A percentile compares a stretch with the other conserved stretches of the same genome.
Evolutionary conservation across 2,113 vertebrate genomes (phyloP).

Genomic region (Macroglossus sobrinus): DNA sequence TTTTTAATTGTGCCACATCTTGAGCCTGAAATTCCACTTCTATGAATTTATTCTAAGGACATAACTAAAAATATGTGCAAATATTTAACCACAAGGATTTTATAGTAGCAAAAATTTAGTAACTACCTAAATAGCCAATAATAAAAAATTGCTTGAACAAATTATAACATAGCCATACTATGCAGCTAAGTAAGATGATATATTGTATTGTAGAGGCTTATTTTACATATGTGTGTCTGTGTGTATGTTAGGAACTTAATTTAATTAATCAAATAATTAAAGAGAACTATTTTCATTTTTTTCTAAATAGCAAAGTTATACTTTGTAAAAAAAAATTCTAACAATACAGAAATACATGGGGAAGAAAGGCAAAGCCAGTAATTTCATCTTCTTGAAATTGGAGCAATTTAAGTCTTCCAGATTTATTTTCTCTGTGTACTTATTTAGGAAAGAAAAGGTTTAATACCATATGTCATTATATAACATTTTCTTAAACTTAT

Average conservation of each 20-base stretch:
- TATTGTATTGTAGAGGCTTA: neutral
- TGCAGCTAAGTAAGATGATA: neutral
- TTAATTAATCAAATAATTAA: neutral
- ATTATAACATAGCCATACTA: neutral
- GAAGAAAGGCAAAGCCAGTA: neutral
- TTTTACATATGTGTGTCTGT: neutral
- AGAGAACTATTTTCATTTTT: slow-evolving; percentile 5
- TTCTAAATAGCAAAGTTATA: neutral
- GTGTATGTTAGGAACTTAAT: neutral
- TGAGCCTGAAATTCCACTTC: neutral
- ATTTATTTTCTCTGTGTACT: neutral
- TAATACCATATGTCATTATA: neutral
- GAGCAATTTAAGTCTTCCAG: neutral
- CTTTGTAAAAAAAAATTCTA: neutral
- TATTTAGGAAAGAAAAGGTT: neutral
- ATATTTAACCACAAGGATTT: slow-evolving; percentile 24
- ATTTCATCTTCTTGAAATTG: neutral
- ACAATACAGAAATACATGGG: neutral
- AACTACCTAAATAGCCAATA: neutral
- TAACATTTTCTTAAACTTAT: neutral
- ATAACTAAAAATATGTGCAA: slow-evolving; percentile 26
- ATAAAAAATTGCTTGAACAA: neutral
- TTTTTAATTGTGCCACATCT: neutral
- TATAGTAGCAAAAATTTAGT: neutral
- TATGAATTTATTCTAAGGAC: slow-evolving; percentile 49